Percentiles rank a stretch among this genome's conserved stretches.
Evolutionary conservation across 2,888 invertebrate species (phyloP).

Genomic region (Phaedon cochleariae): DNA sequence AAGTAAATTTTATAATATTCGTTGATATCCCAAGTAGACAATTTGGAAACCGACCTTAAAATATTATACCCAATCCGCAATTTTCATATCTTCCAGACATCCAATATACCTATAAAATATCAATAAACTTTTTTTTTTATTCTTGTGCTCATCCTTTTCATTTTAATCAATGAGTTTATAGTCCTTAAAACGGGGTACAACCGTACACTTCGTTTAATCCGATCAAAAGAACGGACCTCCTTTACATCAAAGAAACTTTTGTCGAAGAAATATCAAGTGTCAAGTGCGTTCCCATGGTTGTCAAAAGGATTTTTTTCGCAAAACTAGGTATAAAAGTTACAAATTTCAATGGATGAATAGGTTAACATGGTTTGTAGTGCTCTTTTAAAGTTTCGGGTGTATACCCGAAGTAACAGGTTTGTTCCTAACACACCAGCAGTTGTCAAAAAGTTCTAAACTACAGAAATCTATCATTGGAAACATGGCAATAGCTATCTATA

Average conservation of each 20-base stretch:
- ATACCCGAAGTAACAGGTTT: slow-evolving; percentile 24
- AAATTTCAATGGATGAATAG: slow-evolving; percentile 56
- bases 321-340: slow-evolving; percentile 60
- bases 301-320: slow-evolving; percentile 53
- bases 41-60: no score
- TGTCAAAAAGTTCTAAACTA: slow-evolving; percentile 4
- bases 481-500: no score
- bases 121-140: no score
- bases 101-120: no score
- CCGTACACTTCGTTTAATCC: not conserved
- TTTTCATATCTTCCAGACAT: no score
- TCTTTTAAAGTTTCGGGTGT: slow-evolving; percentile 19
- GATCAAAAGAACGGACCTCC: slow-evolving; percentile 31
- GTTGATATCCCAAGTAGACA: no score
- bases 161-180: not conserved
- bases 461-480: no score
- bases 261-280: slow-evolving; percentile 56
- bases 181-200: not conserved
- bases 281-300: slow-evolving; percentile 60
- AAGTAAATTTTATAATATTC: no score
- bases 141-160: not conserved
- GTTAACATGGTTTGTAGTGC: slow-evolving; percentile 42
- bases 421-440: slow-evolving; percentile 13
- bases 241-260: slow-evolving; percentile 34
- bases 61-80: no score